Percentiles rank a stretch among this genome's conserved stretches.
Conservation (phyloP, 2,797 vertebrate genomes). For the Malacoctenus gilli region DNA sequence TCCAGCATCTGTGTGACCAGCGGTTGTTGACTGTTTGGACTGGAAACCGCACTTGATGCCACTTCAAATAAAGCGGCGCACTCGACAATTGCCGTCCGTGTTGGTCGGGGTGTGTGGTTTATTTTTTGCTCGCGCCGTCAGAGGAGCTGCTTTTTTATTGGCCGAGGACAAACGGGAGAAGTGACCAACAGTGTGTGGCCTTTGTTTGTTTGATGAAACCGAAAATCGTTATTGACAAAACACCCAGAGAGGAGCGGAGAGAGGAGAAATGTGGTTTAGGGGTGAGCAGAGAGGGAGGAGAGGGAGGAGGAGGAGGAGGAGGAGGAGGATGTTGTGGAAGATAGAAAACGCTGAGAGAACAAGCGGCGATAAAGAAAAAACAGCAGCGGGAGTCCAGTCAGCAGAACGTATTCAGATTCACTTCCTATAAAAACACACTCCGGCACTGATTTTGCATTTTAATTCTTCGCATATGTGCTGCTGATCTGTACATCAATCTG, state of each 20-base stretch:
- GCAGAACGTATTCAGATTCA: conserved; percentile 2
- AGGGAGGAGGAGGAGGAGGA: neutral
- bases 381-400: neutral
- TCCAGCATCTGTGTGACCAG: conserved; percentile 62
- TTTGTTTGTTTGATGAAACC: conserved; percentile 24
- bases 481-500: neutral
- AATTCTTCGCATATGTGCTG: too few species aligned
- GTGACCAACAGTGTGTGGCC: conserved; percentile 6
- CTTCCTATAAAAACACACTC: conserved; percentile 1
- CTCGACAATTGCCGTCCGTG: conserved; percentile 47
- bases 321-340: neutral
- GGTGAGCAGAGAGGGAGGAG: neutral
- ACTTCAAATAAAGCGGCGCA: conserved; percentile 59
- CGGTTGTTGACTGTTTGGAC: conserved; percentile 61
- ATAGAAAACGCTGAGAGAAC: conserved; percentile 9
- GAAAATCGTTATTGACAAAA: conserved; percentile 1
- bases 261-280: neutral
- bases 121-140: conserved; percentile 37
- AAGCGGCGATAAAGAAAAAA: too few species aligned
- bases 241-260: conserved; percentile 5
- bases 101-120: conserved; percentile 31
- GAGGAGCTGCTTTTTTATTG: conserved; percentile 40
- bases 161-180: conserved; percentile 33
- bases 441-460: conserved; percentile 7
- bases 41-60: conserved; percentile 49